Evolutionary conservation across 37 sponge, comb jelly and placozoan genomes (phyloP), one percentile per base, ranked within the genome.

Genomic region (Spongilla lacustris): DNA sequence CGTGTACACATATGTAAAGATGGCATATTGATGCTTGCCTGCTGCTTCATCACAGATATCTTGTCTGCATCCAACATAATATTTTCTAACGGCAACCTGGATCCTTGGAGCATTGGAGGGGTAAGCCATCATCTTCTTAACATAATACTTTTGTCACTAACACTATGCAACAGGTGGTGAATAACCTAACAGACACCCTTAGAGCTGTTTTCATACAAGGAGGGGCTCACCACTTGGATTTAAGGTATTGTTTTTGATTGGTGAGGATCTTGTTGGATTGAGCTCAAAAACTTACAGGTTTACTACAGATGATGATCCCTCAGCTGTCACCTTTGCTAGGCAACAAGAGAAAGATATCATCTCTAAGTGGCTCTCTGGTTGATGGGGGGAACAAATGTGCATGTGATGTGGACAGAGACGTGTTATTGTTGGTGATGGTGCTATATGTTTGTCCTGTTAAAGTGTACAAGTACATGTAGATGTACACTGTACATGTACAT

Each of bases 141-240:
- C 41, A 9, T 9, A 41, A 41, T 41, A 41, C 3, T 9, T 6
- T 6, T 41, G n/a, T n/a, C 3, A 41, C 6, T 41, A 0, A 58
- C 1, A 14, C 21, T 58, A 1, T 58, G 12, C 1, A 17, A 17
- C 58, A 90, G 83, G 92, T 96, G 37, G 37, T 83, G 71, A 30
- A 86, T 67, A 77, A 76, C 74, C 50, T 86, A 28, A 78, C 89
- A n/a, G 87, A 88, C 26, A 89, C 84, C 8, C 72, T 97, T 24
- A 70, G 72, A 48, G 87, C 93, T 25, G 89, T 97, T 25, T 23
- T 86, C 0, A 97, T 97, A 27, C 82, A 92, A 12, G 92, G 88
- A 49, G 96, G 92, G 32, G 98, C 98, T 58, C 98, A 98, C 74
- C 98, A 98, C 73, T 73, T 98, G 34, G 98, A 98, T 49, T 77